Evolutionary conservation across 2,113 vertebrate species (phyloP), one percentile per base, ranked within the genome.

Genomic region (Poeciliopsis prolifica): DNA sequence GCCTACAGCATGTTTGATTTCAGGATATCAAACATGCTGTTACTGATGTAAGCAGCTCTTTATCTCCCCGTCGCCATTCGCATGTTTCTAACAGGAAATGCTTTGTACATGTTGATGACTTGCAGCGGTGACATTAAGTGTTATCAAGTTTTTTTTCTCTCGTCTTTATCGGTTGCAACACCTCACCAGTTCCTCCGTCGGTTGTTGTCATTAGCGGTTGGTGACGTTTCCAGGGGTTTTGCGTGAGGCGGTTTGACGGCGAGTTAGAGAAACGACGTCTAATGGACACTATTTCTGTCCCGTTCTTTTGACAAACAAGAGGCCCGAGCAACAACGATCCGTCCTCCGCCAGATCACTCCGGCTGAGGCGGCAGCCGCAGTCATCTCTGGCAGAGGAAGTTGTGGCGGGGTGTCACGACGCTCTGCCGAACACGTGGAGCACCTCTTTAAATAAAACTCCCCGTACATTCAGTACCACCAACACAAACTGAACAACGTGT

Each of bases 351-450:
- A 83, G 28, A 74, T 24, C 1, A 3, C 2, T 10, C 24, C 3
- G 51, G 51, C 24, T 10, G 60, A 76, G 24, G 61, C 44, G 63
- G 17, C 30, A 80, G 30, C 14, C 48, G 42, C 24, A 6, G 26
- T 8, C 12, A 48, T 78, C 69, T 69, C 15, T 67, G 51, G 26
- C 28, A 51, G 73, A 84, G 85, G 88, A 92, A 86, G 85, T 79
- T 89, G 84, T 29, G 87, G 88, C 61, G 33, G 40, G 29, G 24
- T 54, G 69, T 84, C 37, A 48, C 65, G 26, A 44, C 5, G 1
- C 1, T 60, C 30, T 64, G 31, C 37, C 64, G 72, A 42, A 69
- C 75, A 66, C 61, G 9, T 54, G 75, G 78, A 68, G 30, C 51
- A 28, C 4, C 24, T 33, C 75, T 40, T 63, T 51, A 78, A 78